Base-by-base conservation (phyloP, 2,888 invertebrate species). In the Rhagonycha lutea region DNA sequence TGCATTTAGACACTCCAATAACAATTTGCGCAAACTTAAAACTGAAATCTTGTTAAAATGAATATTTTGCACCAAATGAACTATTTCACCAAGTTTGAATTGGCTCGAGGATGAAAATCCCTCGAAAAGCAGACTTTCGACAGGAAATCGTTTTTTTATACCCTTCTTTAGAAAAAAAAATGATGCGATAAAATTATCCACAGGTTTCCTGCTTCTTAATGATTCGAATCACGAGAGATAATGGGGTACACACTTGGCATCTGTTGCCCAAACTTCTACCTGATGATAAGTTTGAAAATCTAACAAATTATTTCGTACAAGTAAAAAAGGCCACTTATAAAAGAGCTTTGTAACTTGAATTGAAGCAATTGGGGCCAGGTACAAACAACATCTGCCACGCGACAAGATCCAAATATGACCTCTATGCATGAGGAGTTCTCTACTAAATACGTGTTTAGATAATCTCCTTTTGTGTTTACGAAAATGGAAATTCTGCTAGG, bases 181-280 rank as follows among this genome's bases (percentile, higher is more conserved):
- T 7, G 63, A 7, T 68, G 29, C 69, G 61, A 75, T 67, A 47
- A 78, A 75, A 75, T 76, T 47, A 26, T 72, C 74, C 80, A 79
- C 69, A 79, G 77, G 77, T 77, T 79, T 78, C 79, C 81, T 78
- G 78, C 74, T 79, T 73, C 69, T 73, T 71, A 71, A 78, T 73
- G 78, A 75, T 69, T 73, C 72, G 73, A 75, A 78, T 78, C 78
- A 70, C 24, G 65, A 71, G 65, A 71, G 29, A 73, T 75, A 78
- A 75, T 74, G 70, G 75, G 65, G 32, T 68, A 23, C 60, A 70
- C 78, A 70, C 65, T 61, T 73, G 32, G 47, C 78, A 78, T 75
- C 73, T 78, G 78, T 73, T 28, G 29, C 65, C 26, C 74, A 61
- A 24, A 67, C 72, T 24, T 75, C 69, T 78, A 78, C 78, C 78